Conservation (phyloP, 1,140 invertebrate genomes). For the Ips typographus region DNA sequence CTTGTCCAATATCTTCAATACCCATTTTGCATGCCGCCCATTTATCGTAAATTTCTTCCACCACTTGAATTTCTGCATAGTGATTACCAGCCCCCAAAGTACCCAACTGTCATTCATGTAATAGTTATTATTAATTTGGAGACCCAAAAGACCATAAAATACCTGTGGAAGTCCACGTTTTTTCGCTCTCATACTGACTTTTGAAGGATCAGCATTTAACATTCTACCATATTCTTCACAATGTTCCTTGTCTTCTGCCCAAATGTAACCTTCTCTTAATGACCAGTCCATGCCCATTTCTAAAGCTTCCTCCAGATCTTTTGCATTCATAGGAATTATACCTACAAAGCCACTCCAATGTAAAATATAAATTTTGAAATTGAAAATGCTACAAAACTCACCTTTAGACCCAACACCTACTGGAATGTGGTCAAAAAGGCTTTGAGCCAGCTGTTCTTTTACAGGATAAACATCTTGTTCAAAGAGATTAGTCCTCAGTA, state of each 20-base stretch:
- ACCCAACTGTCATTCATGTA: conserved; percentile 66
- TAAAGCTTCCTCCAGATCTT: conserved; percentile 95
- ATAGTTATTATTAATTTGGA: not conserved
- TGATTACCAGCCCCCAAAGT: conserved; percentile 99
- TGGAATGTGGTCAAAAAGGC: conserved; percentile 99
- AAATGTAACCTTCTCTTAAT: conserved; percentile 97
- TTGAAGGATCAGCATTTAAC: conserved; percentile 97
- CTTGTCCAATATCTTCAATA: conserved; percentile 92
- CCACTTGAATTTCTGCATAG: conserved; percentile 99
- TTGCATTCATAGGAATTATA: conserved; percentile 98
- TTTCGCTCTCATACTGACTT: conserved; percentile 95
- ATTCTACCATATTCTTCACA: conserved; percentile 99
- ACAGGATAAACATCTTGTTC: conserved; percentile 94
- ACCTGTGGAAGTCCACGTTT: conserved; percentile 97
- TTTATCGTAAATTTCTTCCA: conserved; percentile 98
- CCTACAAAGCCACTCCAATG: conserved; percentile 49
- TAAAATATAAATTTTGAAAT: not conserved
- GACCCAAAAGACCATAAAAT: conserved; percentile 12
- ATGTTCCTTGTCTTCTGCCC: conserved; percentile 99
- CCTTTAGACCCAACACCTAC: conserved; percentile 98
- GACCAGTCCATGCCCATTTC: conserved; percentile 99
- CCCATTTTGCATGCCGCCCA: conserved; percentile 99
- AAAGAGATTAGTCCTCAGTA: conserved; percentile 93
- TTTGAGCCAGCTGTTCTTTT: conserved; percentile 97
- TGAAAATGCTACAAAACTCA: conserved; percentile 8